Percentiles rank a stretch among this genome's conserved stretches.
phyloP scores from a whole-genome alignment of 2,113 vertebrate species.

The Galeopterus variegatus region DNA sequence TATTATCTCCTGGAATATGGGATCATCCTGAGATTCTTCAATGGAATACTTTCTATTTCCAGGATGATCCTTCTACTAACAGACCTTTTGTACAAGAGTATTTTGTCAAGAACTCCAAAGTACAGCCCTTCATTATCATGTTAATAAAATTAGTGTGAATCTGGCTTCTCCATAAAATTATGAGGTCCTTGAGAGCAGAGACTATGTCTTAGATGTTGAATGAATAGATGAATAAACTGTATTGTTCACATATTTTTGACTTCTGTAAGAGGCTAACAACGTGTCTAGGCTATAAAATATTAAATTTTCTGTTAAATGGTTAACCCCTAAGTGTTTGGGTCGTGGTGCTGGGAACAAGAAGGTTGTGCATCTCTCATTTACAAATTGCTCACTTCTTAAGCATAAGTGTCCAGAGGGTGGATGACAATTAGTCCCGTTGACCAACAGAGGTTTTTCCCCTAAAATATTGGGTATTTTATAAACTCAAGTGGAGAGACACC shows the following conservation, averaged over 20 bases:
- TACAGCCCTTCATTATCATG: not conserved
- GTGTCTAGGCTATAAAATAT: not conserved
- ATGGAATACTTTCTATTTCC: not conserved
- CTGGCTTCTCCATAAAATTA: not conserved
- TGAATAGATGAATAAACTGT: not conserved
- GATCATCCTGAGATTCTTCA: not conserved
- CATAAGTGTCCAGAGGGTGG: not conserved
- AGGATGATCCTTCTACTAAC: not conserved
- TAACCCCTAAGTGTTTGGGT: not conserved
- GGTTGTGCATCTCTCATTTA: not conserved
- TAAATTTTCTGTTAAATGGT: not conserved
- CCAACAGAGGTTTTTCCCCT: not conserved
- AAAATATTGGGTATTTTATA: not conserved
- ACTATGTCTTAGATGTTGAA: not conserved
- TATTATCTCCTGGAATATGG: not conserved
- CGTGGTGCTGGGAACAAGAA: not conserved
- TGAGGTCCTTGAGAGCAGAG: not conserved
- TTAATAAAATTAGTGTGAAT: not conserved
- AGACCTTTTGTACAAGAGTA: not conserved
- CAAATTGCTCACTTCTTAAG: not conserved
- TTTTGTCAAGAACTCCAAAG: not conserved
- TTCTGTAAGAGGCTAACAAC: not conserved
- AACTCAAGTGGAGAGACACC: not conserved
- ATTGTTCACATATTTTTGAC: not conserved
- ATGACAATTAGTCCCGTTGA: not conserved